Conservation (phyloP, 2,797 vertebrate genomes). For the Geotrypetes seraphini region DNA sequence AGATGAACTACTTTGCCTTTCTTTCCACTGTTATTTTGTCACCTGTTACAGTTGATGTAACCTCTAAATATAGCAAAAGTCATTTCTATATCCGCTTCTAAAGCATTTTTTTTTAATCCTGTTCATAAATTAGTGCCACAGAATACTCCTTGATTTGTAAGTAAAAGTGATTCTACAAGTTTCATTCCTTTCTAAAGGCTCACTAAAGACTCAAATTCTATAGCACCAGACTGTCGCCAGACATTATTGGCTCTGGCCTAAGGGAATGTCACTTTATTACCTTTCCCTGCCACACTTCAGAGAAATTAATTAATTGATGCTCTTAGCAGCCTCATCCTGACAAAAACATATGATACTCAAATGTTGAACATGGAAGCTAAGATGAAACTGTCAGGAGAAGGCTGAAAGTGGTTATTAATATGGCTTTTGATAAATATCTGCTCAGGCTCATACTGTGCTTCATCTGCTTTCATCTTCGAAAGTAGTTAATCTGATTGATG, state of each 20-base stretch:
- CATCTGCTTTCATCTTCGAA: slow-evolving; percentile 69
- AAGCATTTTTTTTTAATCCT: too few species aligned
- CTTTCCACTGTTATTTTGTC: too few species aligned
- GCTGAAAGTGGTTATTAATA: slow-evolving; percentile 77
- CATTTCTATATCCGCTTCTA: too few species aligned
- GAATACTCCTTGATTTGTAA: neutral
- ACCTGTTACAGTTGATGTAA: too few species aligned
- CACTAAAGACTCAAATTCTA: slow-evolving; percentile 37
- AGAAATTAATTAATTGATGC: slow-evolving; percentile 75
- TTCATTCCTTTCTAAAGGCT: slow-evolving; percentile 46
- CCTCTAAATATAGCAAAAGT: too few species aligned
- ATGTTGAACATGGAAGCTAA: slow-evolving; percentile 71
- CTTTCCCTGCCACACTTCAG: slow-evolving; percentile 60
- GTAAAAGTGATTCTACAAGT: slow-evolving; percentile 12
- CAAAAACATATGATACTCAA: slow-evolving; percentile 77
- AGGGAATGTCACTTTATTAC: slow-evolving; percentile 66
- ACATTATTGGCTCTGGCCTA: slow-evolving; percentile 47
- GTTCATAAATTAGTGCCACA: too few species aligned
- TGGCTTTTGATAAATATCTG: slow-evolving; percentile 79
- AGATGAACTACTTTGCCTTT: too few species aligned
- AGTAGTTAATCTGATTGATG: slow-evolving; percentile 81
- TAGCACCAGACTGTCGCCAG: slow-evolving; percentile 38
- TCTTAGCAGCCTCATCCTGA: slow-evolving; percentile 61
- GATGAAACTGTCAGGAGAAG: slow-evolving; percentile 75
- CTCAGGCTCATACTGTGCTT: slow-evolving; percentile 64